phyloP scores from a whole-genome alignment of 2,888 invertebrate species.

The Rhorus exstirpatorius region DNA sequence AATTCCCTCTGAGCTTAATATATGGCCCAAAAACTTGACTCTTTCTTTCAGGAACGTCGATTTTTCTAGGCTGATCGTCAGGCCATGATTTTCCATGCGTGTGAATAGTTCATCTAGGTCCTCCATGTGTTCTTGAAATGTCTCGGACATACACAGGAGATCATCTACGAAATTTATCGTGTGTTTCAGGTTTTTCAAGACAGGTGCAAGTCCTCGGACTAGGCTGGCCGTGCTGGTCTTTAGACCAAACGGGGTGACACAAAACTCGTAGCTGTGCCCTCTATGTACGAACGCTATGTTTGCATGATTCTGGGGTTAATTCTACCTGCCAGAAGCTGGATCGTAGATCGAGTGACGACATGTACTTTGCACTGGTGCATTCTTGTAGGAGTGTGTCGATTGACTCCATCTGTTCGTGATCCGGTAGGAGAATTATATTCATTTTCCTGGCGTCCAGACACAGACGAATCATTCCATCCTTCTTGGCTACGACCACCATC shows the following conservation, averaged over 20 bases:
- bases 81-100: background rate
- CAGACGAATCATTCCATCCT: background rate
- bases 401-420: background rate
- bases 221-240: conserved; percentile 18
- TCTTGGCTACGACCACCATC: background rate
- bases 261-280: conserved; percentile 1
- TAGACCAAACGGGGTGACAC: conserved; percentile 3
- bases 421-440: background rate
- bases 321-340: conserved; percentile 31
- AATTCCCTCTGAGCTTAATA: background rate
- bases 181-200: background rate
- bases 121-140: background rate
- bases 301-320: background rate
- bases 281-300: conserved; percentile 20
- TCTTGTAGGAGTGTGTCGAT: conserved; percentile 2
- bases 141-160: background rate
- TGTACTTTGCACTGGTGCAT: background rate
- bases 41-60: background rate
- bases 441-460: conserved; percentile 21
- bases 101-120: background rate
- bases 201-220: background rate
- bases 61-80: conserved; percentile 3
- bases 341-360: background rate
- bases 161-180: conserved; percentile 22
- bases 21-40: conserved; percentile 1